A percentile compares a stretch with the other conserved stretches of the same genome.
These are phyloP conservation scores for Saxidomus purpurata DNA, from an alignment of 1,140 invertebrate species.

Conservation along the genomic window DNA sequence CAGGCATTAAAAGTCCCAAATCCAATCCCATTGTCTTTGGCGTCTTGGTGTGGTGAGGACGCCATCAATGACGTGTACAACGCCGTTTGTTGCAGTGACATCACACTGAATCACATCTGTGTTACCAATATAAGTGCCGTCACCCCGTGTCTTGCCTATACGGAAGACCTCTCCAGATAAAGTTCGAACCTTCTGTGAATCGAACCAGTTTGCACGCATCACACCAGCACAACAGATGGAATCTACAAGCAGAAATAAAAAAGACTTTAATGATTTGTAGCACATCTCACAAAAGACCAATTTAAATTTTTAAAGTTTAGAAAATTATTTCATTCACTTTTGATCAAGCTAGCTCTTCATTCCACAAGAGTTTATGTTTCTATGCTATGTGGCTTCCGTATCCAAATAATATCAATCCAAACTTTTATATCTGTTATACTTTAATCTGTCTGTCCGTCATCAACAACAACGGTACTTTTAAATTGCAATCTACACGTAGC, in stretches of 20 bases:
- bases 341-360: no score
- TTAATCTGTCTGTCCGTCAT: no score
- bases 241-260: constrained; percentile 39
- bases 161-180: not conserved
- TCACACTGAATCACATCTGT: constrained; percentile 82
- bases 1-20: constrained; percentile 11
- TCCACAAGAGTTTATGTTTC: no score
- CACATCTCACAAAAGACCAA: no score
- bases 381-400: no score
- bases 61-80: constrained; percentile 87
- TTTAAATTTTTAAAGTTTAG: no score
- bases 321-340: no score
- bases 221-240: constrained; percentile 50
- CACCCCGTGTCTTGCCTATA: constrained; percentile 1
- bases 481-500: no score
- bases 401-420: no score
- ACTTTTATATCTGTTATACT: no score
- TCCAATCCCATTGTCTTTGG: constrained; percentile 10
- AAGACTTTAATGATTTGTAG: no score
- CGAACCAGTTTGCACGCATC: constrained; percentile 22
- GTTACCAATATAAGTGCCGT: constrained; percentile 47
- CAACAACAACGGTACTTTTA: no score
- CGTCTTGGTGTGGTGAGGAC: constrained; percentile 79
- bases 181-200: constrained; percentile 2
- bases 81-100: constrained; percentile 88